Conservation (phyloP, 2,113 vertebrate species). For the Aspidoscelis tigris region DNA sequence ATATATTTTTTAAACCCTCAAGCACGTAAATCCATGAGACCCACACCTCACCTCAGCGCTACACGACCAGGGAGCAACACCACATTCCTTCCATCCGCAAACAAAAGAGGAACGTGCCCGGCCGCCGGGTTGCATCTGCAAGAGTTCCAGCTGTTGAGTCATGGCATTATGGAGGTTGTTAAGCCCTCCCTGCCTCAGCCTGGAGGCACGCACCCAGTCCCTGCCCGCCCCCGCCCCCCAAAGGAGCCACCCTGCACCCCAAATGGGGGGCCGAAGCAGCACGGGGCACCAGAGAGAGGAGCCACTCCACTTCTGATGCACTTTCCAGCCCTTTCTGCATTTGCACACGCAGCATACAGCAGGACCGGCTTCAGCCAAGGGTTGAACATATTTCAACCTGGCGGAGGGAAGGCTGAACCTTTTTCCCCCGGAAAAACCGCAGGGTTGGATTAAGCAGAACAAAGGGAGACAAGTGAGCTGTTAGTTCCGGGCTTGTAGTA, state of each 20-base stretch:
- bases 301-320: not conserved
- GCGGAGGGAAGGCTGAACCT: not conserved
- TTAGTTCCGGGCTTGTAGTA: not conserved
- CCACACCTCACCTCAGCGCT: not conserved
- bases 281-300: not conserved
- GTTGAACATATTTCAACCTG: not conserved
- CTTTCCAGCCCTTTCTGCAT: not conserved
- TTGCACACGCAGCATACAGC: not conserved
- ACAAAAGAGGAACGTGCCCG: not conserved
- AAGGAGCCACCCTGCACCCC: no score
- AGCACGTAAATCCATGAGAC: no score
- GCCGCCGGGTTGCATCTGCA: not conserved
- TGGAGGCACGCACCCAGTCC: slow-evolving; percentile 27
- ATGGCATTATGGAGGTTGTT: not conserved
- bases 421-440: slow-evolving; percentile 16
- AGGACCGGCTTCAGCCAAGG: no score
- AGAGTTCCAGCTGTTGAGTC: slow-evolving; percentile 44
- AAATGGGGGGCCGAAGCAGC: accelerated
- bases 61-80: not conserved
- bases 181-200: not conserved
- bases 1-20: no score
- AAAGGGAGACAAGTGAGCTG: slow-evolving; percentile 42
- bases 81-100: slow-evolving; percentile 12
- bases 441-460: slow-evolving; percentile 35
- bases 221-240: slow-evolving; percentile 12